Base-by-base conservation (phyloP, 2,113 vertebrate species). In the Mugil cephalus region DNA sequence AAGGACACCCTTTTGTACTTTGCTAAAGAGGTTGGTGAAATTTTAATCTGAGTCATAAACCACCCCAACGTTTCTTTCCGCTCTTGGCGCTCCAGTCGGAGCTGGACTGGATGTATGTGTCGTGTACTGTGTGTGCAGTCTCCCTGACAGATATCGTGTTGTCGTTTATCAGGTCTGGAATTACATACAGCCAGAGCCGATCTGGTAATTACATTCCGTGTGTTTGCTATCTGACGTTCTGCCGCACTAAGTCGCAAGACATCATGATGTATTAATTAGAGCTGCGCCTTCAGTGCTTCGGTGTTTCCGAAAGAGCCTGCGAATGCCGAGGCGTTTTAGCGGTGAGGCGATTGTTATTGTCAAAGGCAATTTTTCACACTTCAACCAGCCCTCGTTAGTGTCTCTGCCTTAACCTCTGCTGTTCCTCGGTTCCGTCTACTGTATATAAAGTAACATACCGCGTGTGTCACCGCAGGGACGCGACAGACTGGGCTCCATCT, bases 401-500 rank as follows among this genome's bases (percentile, higher is more conserved):
- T 69, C 14, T 55, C 48, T 64, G n/a, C 58, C 56, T 55, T 19
- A 35, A 13, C 14, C 30, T 39, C 11, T 17, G 14, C 48, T 48
- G 18, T 52, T 55, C 8, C 3, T 58, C 40, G 45, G 47, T 51
- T 61, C 12, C 8, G n/a, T 17, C 10, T 59, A 7, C n/a, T n/a
- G n/a, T n/a, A n/a, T 62, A 21, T 64, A 30, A 61, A 19, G 7
- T 30, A n/a, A n/a, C 24, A 30, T 30, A 30, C 24, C 24, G 24
- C 24, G n/a, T 38, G 1, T 74, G 34, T 76, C 40, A 4, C 74
- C 17, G 5, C 79, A 99, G 98, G 98, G 98, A 62, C 96, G 98
- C 0, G 90, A 93, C 0, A 95, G 96, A 1, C 94, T 96, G 53
- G 98, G 98, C 89, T 99, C 98, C 85, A 99, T 99, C 91, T 99